Conservation (phyloP, 1,140 invertebrate species). For the Gryon sp. region DNA sequence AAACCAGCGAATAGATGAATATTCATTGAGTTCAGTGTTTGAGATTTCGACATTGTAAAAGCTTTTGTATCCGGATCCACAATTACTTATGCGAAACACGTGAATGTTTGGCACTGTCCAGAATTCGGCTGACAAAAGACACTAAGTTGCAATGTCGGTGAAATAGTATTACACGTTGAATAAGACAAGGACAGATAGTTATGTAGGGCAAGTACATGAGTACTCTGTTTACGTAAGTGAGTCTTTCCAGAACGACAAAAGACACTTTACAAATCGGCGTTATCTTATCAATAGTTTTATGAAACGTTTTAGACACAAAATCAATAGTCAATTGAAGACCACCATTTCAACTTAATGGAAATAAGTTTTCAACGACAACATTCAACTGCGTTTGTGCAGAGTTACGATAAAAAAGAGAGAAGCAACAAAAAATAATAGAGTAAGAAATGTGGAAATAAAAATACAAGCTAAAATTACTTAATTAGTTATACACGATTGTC, state of each 20-base stretch:
- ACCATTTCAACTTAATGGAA: neutral
- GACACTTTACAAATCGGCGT: conserved; percentile 27
- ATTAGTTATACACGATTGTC: too few species aligned
- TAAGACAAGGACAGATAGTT: conserved; percentile 37
- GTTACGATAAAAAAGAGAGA: too few species aligned
- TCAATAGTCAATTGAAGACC: conserved; percentile 9
- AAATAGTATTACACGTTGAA: conserved; percentile 36
- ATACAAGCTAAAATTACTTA: too few species aligned
- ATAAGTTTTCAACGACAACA: neutral
- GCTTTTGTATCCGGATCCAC: conserved; percentile 61
- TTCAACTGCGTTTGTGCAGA: too few species aligned
- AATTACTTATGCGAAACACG: conserved; percentile 65
- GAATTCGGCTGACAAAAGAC: conserved; percentile 57
- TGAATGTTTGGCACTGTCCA: conserved; percentile 56
- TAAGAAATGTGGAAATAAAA: too few species aligned
- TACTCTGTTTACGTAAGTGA: conserved; percentile 46
- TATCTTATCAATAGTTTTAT: conserved; percentile 36
- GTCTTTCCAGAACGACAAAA: conserved; percentile 26
- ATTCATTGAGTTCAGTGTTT: conserved; percentile 53
- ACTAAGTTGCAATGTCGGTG: conserved; percentile 24
- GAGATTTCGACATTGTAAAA: conserved; percentile 51
- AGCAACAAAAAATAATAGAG: too few species aligned
- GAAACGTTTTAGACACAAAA: conserved; percentile 7
- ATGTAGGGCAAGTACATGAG: conserved; percentile 39
- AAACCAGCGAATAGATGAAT: conserved; percentile 52